Conservation (phyloP, 1,140 invertebrate species). For the Delia radicum region DNA sequence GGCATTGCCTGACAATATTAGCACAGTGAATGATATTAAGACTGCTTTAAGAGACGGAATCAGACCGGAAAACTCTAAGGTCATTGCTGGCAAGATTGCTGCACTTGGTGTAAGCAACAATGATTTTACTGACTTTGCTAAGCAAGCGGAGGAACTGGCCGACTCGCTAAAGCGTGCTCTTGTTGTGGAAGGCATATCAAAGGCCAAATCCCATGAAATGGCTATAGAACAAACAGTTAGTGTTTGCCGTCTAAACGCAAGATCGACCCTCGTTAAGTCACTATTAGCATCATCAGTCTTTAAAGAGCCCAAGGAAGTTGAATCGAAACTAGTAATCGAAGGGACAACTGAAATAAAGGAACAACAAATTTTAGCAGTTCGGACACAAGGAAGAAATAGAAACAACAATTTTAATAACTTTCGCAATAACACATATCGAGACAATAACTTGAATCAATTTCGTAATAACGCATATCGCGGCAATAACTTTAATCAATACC, state of each 20-base stretch:
- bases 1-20: background rate
- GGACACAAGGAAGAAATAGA: background rate
- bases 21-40: background rate
- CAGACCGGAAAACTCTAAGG: background rate
- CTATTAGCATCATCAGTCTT: background rate
- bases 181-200: too few relatives aligned
- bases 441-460: too few relatives aligned
- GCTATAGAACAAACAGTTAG: background rate
- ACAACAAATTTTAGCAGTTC: background rate
- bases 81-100: background rate
- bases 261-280: background rate
- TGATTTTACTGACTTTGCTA: background rate
- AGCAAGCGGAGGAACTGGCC: background rate
- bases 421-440: too few relatives aligned
- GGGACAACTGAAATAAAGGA: background rate
- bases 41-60: background rate
- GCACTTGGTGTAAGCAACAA: background rate
- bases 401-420: background rate
- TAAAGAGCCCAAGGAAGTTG: background rate
- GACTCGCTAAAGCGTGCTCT: background rate
- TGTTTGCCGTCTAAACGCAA: background rate
- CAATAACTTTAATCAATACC: background rate
- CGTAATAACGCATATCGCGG: too few relatives aligned
- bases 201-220: background rate
- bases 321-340: background rate